Evolutionary conservation across 2,888 invertebrate species (phyloP).

Genomic region (Monochamus alternatus): DNA sequence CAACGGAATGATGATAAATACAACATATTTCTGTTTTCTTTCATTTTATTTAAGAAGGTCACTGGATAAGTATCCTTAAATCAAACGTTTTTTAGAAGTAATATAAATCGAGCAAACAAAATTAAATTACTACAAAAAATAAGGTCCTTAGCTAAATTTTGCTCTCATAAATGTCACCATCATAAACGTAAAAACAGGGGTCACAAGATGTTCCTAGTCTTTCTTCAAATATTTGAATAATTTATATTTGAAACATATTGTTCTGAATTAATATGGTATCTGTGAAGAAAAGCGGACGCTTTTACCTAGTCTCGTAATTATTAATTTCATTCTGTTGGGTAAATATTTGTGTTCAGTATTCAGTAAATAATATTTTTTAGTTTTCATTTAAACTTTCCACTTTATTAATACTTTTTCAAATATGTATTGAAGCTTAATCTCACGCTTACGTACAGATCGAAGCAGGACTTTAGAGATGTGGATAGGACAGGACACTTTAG

Average conservation of each 20-base stretch:
- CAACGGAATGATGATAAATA: conserved; percentile 8
- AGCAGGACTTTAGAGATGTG: no score
- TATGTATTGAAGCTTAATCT: no score
- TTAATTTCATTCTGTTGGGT: neutral
- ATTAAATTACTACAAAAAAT: neutral
- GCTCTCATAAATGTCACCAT: neutral
- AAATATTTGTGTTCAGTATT: neutral
- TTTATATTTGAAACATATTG: neutral
- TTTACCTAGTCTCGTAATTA: neutral
- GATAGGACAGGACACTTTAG: no score
- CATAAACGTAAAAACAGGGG: neutral
- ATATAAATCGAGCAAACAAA: conserved; percentile 3
- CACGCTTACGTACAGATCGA: no score
- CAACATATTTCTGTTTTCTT: neutral
- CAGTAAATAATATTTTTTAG: neutral
- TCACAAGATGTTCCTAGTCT: neutral
- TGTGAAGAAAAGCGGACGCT: neutral
- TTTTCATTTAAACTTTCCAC: no score
- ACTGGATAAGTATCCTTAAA: neutral
- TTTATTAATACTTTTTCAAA: no score
- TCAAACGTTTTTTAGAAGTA: conserved; percentile 14
- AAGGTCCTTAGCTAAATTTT: neutral
- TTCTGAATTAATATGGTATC: neutral
- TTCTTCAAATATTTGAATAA: neutral
- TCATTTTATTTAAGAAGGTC: neutral